Evolutionary conservation across 2,113 vertebrate species (phyloP).

Genomic region (Synodontis membranacea): DNA sequence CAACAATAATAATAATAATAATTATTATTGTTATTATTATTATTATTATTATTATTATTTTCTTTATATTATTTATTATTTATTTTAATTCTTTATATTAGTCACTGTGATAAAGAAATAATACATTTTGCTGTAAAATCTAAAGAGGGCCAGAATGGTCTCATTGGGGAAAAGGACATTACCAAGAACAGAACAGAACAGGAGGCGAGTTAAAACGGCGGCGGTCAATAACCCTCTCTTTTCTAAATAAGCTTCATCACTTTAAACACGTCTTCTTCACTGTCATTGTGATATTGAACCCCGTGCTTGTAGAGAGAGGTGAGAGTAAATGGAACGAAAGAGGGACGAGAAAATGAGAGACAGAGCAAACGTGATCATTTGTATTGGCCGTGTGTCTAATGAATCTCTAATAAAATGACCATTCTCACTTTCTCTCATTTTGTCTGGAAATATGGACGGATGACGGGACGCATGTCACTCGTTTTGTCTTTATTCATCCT

Average conservation of each 20-base stretch:
- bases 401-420: background rate
- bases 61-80: background rate
- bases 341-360: background rate
- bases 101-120: background rate
- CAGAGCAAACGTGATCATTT: background rate
- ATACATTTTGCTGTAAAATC: background rate
- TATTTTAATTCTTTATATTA: background rate
- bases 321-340: background rate
- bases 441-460: background rate
- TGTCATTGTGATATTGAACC: background rate
- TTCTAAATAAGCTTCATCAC: background rate
- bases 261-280: background rate
- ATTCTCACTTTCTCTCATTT: background rate
- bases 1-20: too few relatives aligned
- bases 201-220: background rate
- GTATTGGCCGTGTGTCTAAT: background rate
- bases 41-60: too few relatives aligned
- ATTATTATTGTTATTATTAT: too few relatives aligned
- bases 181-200: background rate
- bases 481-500: conserved; percentile 9
- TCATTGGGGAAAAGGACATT: background rate
- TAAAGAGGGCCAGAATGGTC: background rate
- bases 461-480: background rate
- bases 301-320: background rate
- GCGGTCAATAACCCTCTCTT: background rate